Base-by-base conservation (phyloP, 2,797 vertebrate species). In the Ciconia nigra region DNA sequence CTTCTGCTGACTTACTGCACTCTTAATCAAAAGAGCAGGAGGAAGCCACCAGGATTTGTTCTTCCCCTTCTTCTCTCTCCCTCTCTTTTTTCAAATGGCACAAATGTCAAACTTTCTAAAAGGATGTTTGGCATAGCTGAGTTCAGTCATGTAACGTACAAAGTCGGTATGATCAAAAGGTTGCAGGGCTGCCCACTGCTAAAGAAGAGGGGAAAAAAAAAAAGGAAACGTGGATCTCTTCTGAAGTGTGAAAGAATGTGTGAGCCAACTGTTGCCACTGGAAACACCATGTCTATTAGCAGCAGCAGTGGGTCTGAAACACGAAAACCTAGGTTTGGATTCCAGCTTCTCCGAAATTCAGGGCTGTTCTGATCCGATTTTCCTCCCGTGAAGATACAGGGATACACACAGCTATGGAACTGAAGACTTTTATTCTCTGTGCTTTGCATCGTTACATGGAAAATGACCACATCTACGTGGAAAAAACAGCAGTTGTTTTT, bases 21-120 rank as follows among this genome's bases (percentile, higher is more conserved):
- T 97, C 96, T 95, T 98, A 98, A 98, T 98, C 97, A 98, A 98
- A 98, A 98, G 98, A 98, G 97, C 97, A 98, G 98, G 97, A 98
- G 96, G 95, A 98, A 98, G 95, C 98, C 54, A 57, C 96, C 95
- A 92, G 96, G 97, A 98, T 98, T 97, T 92, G 98, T 96, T 98
- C 98, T 97, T 95, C 88, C 93, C 82, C 94, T 90, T 89, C 94
- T 98, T 92, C 84, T 81, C 62, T 94, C 83, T 89, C 83, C 61
- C 83, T 72, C 97, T 80, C 95, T 97, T 96, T 97, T 95, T 98
- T 98, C 96, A 97, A 97, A 98, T 94, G 94, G 97, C 94, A 98
- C 97, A 97, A 98, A 98, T 98, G 98, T 98, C 98, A 98, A 94
- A 97, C 97, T 98, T 98, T 96, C 97, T 98, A 86, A 98, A 95